These are phyloP conservation scores for Myrmophylax atrothorax DNA, from an alignment of 2,113 vertebrate genomes.

Conservation along the genomic window DNA sequence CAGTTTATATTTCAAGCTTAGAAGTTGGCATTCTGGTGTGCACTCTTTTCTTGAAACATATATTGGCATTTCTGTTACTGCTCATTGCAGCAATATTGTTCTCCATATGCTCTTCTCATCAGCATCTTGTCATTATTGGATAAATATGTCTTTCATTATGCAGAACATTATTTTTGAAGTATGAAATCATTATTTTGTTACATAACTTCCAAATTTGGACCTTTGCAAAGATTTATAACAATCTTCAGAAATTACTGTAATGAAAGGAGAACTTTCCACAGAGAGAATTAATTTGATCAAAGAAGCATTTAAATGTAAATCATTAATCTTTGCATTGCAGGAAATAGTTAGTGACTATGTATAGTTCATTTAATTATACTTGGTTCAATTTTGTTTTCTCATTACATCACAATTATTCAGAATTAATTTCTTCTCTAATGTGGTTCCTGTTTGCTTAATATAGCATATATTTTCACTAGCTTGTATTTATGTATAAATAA, in stretches of 20 bases:
- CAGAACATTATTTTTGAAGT: constrained; percentile 33
- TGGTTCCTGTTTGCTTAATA: constrained; percentile 51
- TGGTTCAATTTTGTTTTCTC: constrained; percentile 33
- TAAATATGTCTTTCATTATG: constrained; percentile 31
- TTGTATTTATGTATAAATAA: constrained; percentile 33
- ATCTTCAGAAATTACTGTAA: constrained; percentile 12
- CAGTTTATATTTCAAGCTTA: neutral
- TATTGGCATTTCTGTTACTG: neutral
- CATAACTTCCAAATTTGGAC: constrained; percentile 31
- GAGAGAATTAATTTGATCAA: constrained; percentile 32
- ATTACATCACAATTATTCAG: neutral
- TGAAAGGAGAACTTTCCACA: constrained; percentile 30
- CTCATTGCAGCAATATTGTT: constrained; percentile 7
- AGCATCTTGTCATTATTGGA: neutral
- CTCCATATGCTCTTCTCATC: constrained; percentile 30
- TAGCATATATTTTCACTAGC: neutral
- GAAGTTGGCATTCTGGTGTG: neutral
- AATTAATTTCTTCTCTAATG: constrained; percentile 44
- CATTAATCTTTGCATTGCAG: constrained; percentile 6
- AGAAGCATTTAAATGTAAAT: constrained; percentile 14
- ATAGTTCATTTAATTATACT: constrained; percentile 37
- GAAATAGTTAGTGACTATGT: constrained; percentile 9
- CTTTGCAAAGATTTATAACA: neutral
- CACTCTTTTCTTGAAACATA: neutral
- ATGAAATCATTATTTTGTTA: constrained; percentile 20